Evolutionary conservation across 2,888 invertebrate species (phyloP).

Genomic region (Mimumesa dahlbomi): DNA sequence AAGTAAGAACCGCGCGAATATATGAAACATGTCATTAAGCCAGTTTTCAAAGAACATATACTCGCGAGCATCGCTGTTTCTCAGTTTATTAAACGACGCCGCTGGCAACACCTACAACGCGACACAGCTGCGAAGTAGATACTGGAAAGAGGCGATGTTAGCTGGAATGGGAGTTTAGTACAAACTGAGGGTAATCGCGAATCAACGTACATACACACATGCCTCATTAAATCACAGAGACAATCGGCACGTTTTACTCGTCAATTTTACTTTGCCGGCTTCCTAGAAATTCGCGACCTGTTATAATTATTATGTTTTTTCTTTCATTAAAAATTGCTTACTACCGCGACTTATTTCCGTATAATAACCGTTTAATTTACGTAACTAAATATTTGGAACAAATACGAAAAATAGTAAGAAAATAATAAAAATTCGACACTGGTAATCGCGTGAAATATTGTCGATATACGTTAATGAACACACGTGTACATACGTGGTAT

Average conservation of each 20-base stretch:
- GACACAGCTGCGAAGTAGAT: slow-evolving; percentile 67
- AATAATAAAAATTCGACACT: too few species aligned
- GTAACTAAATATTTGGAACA: background rate
- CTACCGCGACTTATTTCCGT: background rate
- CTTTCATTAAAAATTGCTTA: background rate
- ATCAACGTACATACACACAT: slow-evolving; percentile 50
- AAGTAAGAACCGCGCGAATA: slow-evolving; percentile 13
- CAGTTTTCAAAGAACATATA: slow-evolving; percentile 31
- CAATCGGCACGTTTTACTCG: slow-evolving; percentile 57
- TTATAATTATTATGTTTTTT: background rate
- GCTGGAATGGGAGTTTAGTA: slow-evolving; percentile 32
- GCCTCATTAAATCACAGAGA: slow-evolving; percentile 68
- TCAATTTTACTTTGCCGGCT: slow-evolving; percentile 35
- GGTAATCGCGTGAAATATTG: too few species aligned
- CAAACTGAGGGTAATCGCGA: slow-evolving; percentile 56
- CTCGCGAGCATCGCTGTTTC: slow-evolving; percentile 37
- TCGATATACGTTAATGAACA: too few species aligned
- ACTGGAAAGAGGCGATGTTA: slow-evolving; percentile 44
- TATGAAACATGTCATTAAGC: slow-evolving; percentile 22
- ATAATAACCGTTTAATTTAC: background rate
- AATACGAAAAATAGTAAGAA: background rate
- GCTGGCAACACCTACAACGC: slow-evolving; percentile 49
- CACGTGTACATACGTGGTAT: too few species aligned
- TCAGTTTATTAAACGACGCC: slow-evolving; percentile 60
- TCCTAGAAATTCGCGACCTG: too few species aligned